Evolutionary conservation across 2,113 vertebrate genomes (phyloP).

Genomic region (Hydropotes inermis): DNA sequence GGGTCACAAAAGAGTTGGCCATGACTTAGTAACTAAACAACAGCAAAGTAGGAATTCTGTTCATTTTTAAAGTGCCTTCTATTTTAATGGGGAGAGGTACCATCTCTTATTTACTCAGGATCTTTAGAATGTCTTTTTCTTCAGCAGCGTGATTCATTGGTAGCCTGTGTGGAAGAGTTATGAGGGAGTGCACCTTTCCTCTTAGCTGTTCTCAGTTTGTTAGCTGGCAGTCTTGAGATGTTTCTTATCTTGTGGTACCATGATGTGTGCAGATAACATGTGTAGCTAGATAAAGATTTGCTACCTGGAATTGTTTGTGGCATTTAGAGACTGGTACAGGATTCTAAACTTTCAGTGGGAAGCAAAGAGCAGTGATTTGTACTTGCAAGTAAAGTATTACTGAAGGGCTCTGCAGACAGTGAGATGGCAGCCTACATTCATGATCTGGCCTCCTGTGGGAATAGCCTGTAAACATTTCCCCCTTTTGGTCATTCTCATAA

Average conservation of each 20-base stretch:
- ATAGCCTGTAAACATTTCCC: background rate
- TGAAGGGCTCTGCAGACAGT: background rate
- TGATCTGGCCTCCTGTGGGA: background rate
- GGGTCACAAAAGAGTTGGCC: background rate
- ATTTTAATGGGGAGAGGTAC: background rate
- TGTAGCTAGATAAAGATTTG: background rate
- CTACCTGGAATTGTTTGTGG: slow-evolving; percentile 14
- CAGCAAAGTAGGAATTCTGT: background rate
- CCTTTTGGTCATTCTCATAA: background rate
- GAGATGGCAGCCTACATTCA: background rate
- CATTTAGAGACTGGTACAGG: background rate
- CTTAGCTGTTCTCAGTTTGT: background rate
- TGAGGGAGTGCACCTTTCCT: background rate
- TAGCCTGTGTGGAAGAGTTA: background rate
- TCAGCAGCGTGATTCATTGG: background rate
- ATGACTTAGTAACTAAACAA: background rate
- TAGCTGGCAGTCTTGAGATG: background rate
- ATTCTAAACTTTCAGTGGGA: background rate
- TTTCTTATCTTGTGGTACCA: background rate
- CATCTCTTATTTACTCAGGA: background rate
- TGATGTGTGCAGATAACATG: background rate
- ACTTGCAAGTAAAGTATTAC: background rate
- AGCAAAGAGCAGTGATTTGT: background rate
- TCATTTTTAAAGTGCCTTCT: background rate
- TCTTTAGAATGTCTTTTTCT: background rate